Base-by-base conservation (phyloP, 2,797 vertebrate genomes). In the Sebastes iracundus region DNA sequence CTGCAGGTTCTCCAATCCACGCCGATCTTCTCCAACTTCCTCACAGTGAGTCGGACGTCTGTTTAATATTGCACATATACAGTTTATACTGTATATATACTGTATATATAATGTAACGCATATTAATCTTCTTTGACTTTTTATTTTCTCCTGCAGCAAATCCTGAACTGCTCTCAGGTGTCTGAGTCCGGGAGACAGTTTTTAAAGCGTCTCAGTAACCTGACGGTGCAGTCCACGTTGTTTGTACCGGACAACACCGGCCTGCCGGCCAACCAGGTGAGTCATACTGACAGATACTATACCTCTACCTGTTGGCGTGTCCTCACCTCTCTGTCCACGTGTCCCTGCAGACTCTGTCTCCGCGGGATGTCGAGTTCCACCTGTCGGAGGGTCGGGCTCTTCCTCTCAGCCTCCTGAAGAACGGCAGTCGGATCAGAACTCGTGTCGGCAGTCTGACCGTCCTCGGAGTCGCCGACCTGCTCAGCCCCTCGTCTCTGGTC, bases 311-410 rank as follows among this genome's bases (percentile, higher is more conserved):
- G 28, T 25, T 22, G 0, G n/a, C 0, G 2, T 7, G 23, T 76
- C 13, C 52, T 77, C 32, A 73, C 14, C 61, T 32, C 63, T 63
- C 5, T 1, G 0, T 42, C 30, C 23, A 2, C 1, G 8, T 62
- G 33, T 80, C 55, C 63, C 16, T 46, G 16, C 84, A 99, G 98
- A 98, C 96, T 1, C 93, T 99, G 84, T 96, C 97, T 0, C 95
- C 93, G 62, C 89, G 95, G 72, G 98, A 98, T 87, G 93, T 99
- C 0, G 97, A 99, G 90, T 95, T 97, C 81, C 98, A 99, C 90
- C 91, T 99, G 61, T 88, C 95, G 1, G 96, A 95, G 1, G 86
- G 93, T 64, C 95, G 72, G 38, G 85, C 90, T 7, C 75, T 96
- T 11, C 91, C 94, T 68, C 96, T 97, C 64, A 85, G 92, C 46